Evolutionary conservation across 2,113 vertebrate genomes (phyloP).

Genomic region (Shinisaurus crocodilurus): DNA sequence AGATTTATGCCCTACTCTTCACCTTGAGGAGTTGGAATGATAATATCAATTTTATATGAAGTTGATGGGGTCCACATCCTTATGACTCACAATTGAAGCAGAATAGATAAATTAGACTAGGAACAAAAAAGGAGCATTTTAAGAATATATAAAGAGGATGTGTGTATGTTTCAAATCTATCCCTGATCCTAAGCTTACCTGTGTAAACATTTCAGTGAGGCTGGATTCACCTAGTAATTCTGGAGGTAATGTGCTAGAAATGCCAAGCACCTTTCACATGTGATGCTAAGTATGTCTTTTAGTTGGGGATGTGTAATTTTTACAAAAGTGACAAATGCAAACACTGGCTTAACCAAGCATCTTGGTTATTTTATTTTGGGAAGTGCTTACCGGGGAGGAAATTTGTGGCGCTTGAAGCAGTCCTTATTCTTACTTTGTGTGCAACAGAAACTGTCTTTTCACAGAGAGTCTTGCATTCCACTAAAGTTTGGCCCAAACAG

Average conservation of each 20-base stretch:
- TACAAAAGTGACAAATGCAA: background rate
- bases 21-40: background rate
- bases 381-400: background rate
- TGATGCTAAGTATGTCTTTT: background rate
- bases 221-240: background rate
- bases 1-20: background rate
- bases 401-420: background rate
- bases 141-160: background rate
- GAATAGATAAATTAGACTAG: background rate
- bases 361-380: background rate
- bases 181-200: background rate
- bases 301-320: background rate
- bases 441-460: background rate
- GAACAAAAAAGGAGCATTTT: background rate
- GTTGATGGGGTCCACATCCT: background rate
- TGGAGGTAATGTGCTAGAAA: background rate
- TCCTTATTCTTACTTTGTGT: background rate
- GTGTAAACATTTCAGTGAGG: background rate
- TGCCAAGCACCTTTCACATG: background rate
- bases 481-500: background rate
- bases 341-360: background rate
- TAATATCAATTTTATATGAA: background rate
- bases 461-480: background rate
- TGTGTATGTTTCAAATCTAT: background rate
- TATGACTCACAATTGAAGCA: background rate